These are phyloP conservation scores for Slavum lentiscoides DNA, from an alignment of 2,888 invertebrate species.

Conservation along the genomic window DNA sequence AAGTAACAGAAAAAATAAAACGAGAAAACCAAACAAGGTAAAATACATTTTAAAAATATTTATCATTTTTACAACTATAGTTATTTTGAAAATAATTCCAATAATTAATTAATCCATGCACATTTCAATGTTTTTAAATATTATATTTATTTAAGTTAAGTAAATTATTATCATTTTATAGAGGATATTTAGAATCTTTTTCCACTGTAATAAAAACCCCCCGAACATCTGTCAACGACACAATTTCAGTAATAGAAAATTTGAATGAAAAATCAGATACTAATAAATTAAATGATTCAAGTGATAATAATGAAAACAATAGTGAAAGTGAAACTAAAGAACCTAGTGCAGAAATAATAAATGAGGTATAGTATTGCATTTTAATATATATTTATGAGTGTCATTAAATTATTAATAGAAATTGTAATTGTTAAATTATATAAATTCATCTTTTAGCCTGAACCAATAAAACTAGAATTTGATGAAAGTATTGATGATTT, in stretches of 20 bases:
- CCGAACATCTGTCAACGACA: not conserved
- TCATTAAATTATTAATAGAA: not conserved
- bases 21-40: slow-evolving; percentile 41
- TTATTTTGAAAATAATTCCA: not conserved
- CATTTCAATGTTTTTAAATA: not conserved
- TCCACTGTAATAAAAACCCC: slow-evolving; percentile 31
- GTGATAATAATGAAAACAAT: not conserved
- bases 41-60: not conserved
- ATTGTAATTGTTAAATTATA: not conserved
- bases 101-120: not conserved
- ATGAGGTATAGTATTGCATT: slow-evolving; percentile 28
- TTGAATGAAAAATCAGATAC: not conserved
- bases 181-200: slow-evolving; percentile 53
- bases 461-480: slow-evolving; percentile 3
- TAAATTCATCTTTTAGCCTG: not conserved
- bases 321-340: not conserved
- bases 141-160: not conserved
- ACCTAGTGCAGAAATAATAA: not conserved
- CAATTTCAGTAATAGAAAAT: slow-evolving; percentile 60
- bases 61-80: not conserved
- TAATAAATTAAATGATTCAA: not conserved
- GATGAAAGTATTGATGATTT: slow-evolving; percentile 48
- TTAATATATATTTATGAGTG: not conserved
- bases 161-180: slow-evolving; percentile 25
- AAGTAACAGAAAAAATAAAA: slow-evolving; percentile 39